These are phyloP conservation scores for Cavia aperea DNA, from an alignment of 2,113 vertebrate species.

Conservation along the genomic window DNA sequence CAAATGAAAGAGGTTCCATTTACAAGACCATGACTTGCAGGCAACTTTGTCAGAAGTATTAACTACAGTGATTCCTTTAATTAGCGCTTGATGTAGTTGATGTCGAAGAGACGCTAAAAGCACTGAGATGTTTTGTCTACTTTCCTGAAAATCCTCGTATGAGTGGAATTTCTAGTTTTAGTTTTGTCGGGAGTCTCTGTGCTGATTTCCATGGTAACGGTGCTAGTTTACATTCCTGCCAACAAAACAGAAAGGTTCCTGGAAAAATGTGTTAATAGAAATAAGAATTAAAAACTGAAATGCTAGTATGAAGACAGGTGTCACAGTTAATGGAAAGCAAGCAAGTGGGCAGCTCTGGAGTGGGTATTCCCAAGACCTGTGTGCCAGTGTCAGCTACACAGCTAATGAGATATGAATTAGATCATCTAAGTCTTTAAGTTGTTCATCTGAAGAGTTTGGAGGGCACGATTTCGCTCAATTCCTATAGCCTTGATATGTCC, in stretches of 20 bases:
- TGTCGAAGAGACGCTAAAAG: slow-evolving; percentile 13
- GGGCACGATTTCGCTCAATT: neutral
- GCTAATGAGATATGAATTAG: neutral
- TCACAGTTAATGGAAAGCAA: neutral
- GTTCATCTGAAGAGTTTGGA: neutral
- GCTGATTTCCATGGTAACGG: neutral
- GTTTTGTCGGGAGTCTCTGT: neutral
- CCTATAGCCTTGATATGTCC: neutral
- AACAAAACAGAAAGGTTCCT: neutral
- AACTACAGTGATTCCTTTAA: slow-evolving; percentile 8
- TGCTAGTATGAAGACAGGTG: neutral
- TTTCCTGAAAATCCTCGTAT: neutral
- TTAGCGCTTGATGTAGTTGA: slow-evolving; percentile 1
- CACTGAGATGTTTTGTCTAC: neutral
- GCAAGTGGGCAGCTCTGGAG: neutral
- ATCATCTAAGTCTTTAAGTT: neutral
- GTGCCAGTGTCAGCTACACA: neutral
- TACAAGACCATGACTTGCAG: neutral
- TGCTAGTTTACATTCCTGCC: neutral
- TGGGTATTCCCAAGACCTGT: neutral
- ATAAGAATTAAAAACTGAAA: neutral
- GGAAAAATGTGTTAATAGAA: neutral
- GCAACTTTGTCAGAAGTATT: neutral
- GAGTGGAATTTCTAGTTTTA: neutral
- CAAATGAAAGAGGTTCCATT: neutral